These are phyloP conservation scores for Bombus affinis DNA, from an alignment of 1,140 invertebrate species.

Conservation along the genomic window DNA sequence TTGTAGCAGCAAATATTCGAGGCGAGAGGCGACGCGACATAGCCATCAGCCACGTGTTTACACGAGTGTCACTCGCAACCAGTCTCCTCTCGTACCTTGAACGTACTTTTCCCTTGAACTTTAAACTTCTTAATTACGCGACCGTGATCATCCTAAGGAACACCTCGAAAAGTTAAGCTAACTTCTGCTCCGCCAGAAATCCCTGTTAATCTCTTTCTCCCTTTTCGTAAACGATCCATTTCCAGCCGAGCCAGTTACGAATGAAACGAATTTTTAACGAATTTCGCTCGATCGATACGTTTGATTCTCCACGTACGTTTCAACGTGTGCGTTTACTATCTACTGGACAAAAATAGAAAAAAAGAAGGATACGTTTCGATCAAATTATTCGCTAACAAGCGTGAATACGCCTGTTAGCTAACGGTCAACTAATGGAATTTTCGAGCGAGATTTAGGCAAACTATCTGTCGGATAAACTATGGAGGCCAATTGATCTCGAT, in stretches of 20 bases:
- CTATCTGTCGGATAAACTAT: background rate
- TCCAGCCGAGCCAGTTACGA: background rate
- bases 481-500: constrained; percentile 10
- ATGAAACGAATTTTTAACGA: background rate
- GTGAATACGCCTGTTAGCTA: background rate
- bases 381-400: constrained; percentile 10
- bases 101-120: background rate
- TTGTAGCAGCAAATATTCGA: constrained; percentile 4
- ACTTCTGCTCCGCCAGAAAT: background rate
- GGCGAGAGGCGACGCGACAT: background rate
- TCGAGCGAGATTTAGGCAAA: background rate
- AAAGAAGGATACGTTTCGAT: background rate
- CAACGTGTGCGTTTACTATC: background rate
- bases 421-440: background rate
- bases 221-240: background rate
- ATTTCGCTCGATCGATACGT: background rate
- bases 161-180: background rate
- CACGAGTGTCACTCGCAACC: background rate
- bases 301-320: too few species aligned
- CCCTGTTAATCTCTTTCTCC: background rate
- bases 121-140: background rate
- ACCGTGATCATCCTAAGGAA: background rate
- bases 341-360: background rate
- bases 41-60: background rate
- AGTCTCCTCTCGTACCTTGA: background rate